A percentile compares a stretch with the other conserved stretches of the same genome.
Evolutionary conservation across 2,797 vertebrate genomes (phyloP).

Genomic region (Oreochromis grahami): DNA sequence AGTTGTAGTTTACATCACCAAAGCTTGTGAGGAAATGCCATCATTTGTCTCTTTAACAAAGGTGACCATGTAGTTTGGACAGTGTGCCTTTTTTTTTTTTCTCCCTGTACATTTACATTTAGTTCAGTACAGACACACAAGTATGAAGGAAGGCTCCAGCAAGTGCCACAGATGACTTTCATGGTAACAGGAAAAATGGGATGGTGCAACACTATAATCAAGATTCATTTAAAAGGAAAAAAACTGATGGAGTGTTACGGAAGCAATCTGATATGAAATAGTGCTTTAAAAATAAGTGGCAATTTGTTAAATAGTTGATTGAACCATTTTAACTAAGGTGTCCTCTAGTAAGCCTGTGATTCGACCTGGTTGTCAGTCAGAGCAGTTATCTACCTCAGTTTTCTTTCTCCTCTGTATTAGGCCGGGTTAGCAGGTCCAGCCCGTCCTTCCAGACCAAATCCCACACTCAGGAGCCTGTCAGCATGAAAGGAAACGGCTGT

Average conservation of each 20-base stretch:
- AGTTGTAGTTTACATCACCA: slow-evolving; percentile 90
- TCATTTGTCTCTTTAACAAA: slow-evolving; percentile 81
- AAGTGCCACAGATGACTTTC: slow-evolving; percentile 87
- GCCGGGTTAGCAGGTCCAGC: slow-evolving; percentile 96
- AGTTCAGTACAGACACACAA: slow-evolving; percentile 81
- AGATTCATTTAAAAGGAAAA: slow-evolving; percentile 71
- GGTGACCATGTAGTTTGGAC: slow-evolving; percentile 89
- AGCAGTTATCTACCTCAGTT: slow-evolving; percentile 99
- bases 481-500: slow-evolving; percentile 71
- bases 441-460: slow-evolving; percentile 97
- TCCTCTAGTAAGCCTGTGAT: slow-evolving; percentile 91
- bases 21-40: slow-evolving; percentile 84
- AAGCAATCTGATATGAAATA: slow-evolving; percentile 41
- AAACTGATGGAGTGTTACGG: slow-evolving; percentile 69
- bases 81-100: slow-evolving; percentile 86
- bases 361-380: slow-evolving; percentile 90
- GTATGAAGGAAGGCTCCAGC: slow-evolving; percentile 91
- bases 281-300: slow-evolving; percentile 53
- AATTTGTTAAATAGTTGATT: slow-evolving; percentile 77
- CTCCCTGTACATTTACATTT: slow-evolving; percentile 89
- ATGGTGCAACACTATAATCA: slow-evolving; percentile 63
- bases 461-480: slow-evolving; percentile 95
- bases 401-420: slow-evolving; percentile 89
- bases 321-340: slow-evolving; percentile 82
- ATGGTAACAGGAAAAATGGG: slow-evolving; percentile 83